Base-by-base conservation (phyloP, 2,113 vertebrate species). In the Megaleporinus macrocephalus region DNA sequence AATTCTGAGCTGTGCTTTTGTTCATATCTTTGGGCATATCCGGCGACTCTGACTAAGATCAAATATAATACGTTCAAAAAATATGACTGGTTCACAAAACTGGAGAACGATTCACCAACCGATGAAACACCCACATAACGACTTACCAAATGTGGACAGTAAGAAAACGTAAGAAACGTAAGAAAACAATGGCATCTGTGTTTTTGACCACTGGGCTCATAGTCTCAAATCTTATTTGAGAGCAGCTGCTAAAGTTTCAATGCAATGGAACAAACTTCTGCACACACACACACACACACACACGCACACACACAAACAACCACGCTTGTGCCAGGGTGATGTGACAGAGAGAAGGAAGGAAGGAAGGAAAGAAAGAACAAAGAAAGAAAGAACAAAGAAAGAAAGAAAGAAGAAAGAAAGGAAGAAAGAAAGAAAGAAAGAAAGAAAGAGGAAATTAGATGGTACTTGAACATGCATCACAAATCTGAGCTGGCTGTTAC, bases 141-240 rank as follows among this genome's bases (percentile, higher is more conserved):
- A 75, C 41, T 41, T 71, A 82, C 49, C 72, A 47, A 69, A 82
- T 33, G 18, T 41, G 41, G 68, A 84, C 62, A 78, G 65, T 26
- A 68, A 89, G 81, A 89, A 82, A n/a, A n/a, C n/a, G n/a, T n/a
- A n/a, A 77, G 69, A 84, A 84, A 89, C 75, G 53, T n/a, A 74
- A 75, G 85, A 84, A 87, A 90, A 87, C 41, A 82, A 85, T 87
- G 72, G 87, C 88, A 87, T 91, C 82, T 87, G 88, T 89, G 85
- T 94, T 95, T 95, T 94, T 94, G 93, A 94, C 92, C 91, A 90
- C 92, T 95, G 93, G 93, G 93, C 93, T 93, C 89, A 87, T 81
- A 69, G 87, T 85, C 91, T 93, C 92, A 90, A 92, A 92, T 90
- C 29, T 68, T 36, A 89, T 92, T 87, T 90, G 89, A 93, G 90